phyloP scores from a whole-genome alignment of 2,797 vertebrate species.

The Phalanger gymnotis region DNA sequence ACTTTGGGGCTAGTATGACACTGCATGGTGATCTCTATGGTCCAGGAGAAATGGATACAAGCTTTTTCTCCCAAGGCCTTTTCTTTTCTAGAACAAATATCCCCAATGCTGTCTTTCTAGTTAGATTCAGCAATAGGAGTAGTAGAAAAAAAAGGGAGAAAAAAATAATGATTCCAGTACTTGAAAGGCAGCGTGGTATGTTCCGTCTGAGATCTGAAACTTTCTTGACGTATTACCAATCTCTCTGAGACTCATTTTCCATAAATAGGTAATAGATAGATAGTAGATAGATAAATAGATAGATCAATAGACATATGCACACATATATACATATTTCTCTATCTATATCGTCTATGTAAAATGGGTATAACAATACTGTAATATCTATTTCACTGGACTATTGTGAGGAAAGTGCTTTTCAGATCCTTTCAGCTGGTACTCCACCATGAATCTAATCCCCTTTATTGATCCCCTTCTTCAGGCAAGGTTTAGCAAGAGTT shows the following conservation, averaged over 20 bases:
- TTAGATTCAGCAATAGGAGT: not conserved
- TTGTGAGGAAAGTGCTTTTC: not conserved
- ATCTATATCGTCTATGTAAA: not conserved
- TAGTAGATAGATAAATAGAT: too few relatives aligned
- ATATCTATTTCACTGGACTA: accelerated
- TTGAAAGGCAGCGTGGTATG: not conserved
- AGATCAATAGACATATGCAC: too few relatives aligned
- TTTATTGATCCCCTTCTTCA: not conserved
- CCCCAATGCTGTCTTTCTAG: not conserved
- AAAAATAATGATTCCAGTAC: not conserved
- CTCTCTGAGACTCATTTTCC: not conserved
- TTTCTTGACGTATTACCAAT: not conserved
- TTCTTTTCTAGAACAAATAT: not conserved
- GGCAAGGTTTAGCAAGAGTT: not conserved
- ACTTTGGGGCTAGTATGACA: not conserved
- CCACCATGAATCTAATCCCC: not conserved
- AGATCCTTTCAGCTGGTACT: accelerated
- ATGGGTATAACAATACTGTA: not conserved
- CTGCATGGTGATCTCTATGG: not conserved
- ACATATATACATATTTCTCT: not conserved
- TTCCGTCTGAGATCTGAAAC: not conserved
- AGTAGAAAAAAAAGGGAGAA: not conserved
- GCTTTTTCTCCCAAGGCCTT: not conserved
- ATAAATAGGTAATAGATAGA: not conserved
- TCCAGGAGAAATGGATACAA: not conserved